These are phyloP conservation scores for Idaea biselata DNA, from an alignment of 2,888 invertebrate species.

Conservation along the genomic window DNA sequence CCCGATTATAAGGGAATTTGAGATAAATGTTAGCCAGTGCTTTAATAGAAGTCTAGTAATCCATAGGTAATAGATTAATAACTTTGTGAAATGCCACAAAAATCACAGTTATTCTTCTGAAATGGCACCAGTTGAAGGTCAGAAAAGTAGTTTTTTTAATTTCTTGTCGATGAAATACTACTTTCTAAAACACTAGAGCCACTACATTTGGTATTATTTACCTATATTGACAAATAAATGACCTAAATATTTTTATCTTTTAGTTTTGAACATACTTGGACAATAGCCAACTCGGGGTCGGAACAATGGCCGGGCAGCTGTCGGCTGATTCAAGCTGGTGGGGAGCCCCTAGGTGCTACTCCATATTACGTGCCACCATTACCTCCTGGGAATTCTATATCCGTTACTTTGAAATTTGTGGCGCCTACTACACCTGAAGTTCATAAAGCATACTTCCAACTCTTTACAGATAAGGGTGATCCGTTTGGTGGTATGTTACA, in stretches of 20 bases:
- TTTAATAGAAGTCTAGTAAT: too few relatives aligned
- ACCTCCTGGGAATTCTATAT: slow-evolving; percentile 87
- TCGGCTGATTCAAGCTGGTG: slow-evolving; percentile 87
- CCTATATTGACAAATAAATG: background rate
- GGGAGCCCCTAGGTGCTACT: slow-evolving; percentile 71
- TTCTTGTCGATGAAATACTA: too few relatives aligned
- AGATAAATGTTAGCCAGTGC: too few relatives aligned
- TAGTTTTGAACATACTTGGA: slow-evolving; percentile 93
- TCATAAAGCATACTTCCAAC: slow-evolving; percentile 93
- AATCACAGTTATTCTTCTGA: too few relatives aligned
- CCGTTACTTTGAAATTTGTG: slow-evolving; percentile 88
- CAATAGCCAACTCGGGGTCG: slow-evolving; percentile 91
- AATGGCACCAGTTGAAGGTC: too few relatives aligned
- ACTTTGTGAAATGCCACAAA: too few relatives aligned
- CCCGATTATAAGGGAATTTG: too few relatives aligned
- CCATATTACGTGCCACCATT: slow-evolving; percentile 85
- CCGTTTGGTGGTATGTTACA: slow-evolving; percentile 91
- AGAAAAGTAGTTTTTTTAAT: too few relatives aligned
- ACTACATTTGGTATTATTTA: background rate
- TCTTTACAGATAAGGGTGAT: slow-evolving; percentile 91
- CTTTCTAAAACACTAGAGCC: background rate
- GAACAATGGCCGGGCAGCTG: slow-evolving; percentile 94
- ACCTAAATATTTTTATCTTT: slow-evolving; percentile 24
- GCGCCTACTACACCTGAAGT: slow-evolving; percentile 88
- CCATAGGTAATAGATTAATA: too few relatives aligned